Evolutionary conservation across 2,113 vertebrate genomes (phyloP).

Genomic region (Erinaceus europaeus): DNA sequence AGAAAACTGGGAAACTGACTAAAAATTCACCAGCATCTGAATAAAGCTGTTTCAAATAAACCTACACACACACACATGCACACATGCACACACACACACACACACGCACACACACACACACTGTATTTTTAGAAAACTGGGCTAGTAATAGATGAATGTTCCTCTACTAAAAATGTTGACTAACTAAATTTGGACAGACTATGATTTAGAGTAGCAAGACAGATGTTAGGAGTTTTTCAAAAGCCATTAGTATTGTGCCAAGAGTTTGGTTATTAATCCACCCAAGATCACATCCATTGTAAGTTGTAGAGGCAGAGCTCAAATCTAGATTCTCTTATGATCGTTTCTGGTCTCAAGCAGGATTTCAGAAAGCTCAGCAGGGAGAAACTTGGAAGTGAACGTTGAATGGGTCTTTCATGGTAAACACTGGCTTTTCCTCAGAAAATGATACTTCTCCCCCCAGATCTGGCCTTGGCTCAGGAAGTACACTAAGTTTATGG

Average conservation of each 20-base stretch:
- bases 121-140: background rate
- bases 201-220: background rate
- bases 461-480: background rate
- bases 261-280: background rate
- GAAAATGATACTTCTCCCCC: background rate
- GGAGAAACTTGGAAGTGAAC: background rate
- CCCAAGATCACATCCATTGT: background rate
- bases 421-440: background rate
- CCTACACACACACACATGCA: no score
- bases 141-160: background rate
- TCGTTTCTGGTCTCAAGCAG: accelerated
- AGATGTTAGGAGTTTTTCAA: background rate
- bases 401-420: background rate
- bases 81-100: no score
- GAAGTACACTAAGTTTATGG: background rate
- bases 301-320: background rate
- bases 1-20: no score
- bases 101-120: no score
- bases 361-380: background rate
- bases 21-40: no score
- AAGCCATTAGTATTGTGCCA: background rate
- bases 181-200: background rate
- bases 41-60: no score
- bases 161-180: background rate
- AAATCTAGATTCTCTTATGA: background rate